Base-by-base conservation (phyloP, 2,797 vertebrate genomes). In the Pseudomugil gertrudae region DNA sequence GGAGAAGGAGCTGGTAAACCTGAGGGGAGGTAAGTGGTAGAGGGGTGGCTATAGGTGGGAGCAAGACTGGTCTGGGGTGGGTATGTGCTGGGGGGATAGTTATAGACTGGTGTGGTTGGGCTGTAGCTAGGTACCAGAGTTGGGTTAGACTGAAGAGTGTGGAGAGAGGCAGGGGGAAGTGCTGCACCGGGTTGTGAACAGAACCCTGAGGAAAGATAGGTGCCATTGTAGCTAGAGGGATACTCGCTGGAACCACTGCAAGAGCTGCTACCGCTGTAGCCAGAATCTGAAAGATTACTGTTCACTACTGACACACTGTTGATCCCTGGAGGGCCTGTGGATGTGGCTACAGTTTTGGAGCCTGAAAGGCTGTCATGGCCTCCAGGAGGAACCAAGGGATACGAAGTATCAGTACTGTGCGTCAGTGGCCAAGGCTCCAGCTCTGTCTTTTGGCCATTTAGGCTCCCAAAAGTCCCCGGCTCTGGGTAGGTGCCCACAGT, bases 201-300 rank as follows among this genome's bases (percentile, higher is more conserved):
- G 92, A 98, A 98, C 40, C 95, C 91, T 0, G 97, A 95, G 26
- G 96, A 93, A 80, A 98, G 91, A 83, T 98, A 98, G 76, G 96
- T 93, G 73, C 95, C 94, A 0, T 95, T 95, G 23, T 98, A 99
- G 65, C 92, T 93, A 0, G 96, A 91, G 35, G 95, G 89, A 71
- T 97, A 98, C 78, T 98, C 97, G 0, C 91, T 81, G 15, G 93
- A 92, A 52, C 92, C 93, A 54, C 91, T 93, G 79, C 94, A 94
- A 57, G 94, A 94, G 84, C 94, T 94, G 88, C 93, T 92, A 53
- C 92, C 93, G 30, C 94, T 94, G 79, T 94, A 95, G 69, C 92
- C 91, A 5, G 94, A 93, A 88, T 95, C 93, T 58, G 94, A 94
- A 27, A 97, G 93, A 84, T 94, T 96, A 74, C 92, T 93, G 29